A percentile compares a stretch with the other conserved stretches of the same genome.
phyloP scores from a whole-genome alignment of 2,888 invertebrate species.

The Xestia c-nigrum region DNA sequence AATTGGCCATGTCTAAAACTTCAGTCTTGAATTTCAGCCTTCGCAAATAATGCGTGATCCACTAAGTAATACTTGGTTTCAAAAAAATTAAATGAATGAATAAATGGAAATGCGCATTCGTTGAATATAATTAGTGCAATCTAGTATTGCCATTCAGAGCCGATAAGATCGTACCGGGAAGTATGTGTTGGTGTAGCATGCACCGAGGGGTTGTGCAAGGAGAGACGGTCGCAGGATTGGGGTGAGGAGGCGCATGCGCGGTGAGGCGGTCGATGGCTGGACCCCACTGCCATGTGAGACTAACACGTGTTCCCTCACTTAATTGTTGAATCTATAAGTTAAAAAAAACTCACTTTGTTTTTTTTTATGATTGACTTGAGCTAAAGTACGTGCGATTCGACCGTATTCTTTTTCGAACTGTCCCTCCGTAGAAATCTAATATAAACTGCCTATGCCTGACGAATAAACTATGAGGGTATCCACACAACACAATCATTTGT shows the following conservation, averaged over 20 bases:
- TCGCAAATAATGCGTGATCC: conserved; percentile 4
- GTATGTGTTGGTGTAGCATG: conserved; percentile 68
- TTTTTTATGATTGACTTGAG: conserved; percentile 8
- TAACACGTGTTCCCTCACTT: conserved; percentile 79
- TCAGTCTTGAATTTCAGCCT: neutral
- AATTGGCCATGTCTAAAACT: neutral
- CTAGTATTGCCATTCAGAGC: conserved; percentile 57
- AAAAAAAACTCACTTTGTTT: conserved; percentile 18
- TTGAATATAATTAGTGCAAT: conserved; percentile 46
- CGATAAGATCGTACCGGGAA: conserved; percentile 41
- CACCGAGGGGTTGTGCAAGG: conserved; percentile 77
- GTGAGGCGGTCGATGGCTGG: conserved; percentile 81
- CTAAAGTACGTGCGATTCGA: neutral
- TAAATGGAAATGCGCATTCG: conserved; percentile 29
- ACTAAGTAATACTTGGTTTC: neutral
- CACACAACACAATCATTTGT: conserved; percentile 63
- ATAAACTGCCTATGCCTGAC: conserved; percentile 29
- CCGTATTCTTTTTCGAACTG: conserved; percentile 2
- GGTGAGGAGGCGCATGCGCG: conserved; percentile 84
- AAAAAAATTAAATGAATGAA: neutral
- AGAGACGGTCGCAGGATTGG: conserved; percentile 72
- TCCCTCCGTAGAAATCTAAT: conserved; percentile 19
- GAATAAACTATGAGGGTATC: conserved; percentile 59
- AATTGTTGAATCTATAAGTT: conserved; percentile 51
- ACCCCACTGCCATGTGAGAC: conserved; percentile 79